Base-by-base conservation (phyloP, 2,113 vertebrate genomes). In the Telmatochromis sp. region DNA sequence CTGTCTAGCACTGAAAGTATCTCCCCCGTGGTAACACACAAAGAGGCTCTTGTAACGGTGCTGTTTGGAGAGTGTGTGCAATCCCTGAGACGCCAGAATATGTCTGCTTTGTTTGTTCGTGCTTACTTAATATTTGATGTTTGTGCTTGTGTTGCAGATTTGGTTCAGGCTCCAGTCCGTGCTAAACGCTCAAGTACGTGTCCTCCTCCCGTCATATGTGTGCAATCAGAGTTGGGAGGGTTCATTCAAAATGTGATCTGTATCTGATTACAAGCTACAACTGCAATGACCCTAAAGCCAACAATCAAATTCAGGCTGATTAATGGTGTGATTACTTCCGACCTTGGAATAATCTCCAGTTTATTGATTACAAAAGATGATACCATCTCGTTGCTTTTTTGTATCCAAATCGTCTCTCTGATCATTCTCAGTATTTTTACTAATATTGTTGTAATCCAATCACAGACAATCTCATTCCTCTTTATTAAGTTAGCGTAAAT, bases 61-160 rank as follows among this genome's bases (percentile, higher is more conserved):
- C 21, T 71, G 33, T 42, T 80, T 84, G 7, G 1, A 23, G 37
- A 82, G 68, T 84, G 68, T 54, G 11, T 51, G 45, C 73, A 78
- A n/a, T 78, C 37, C 80, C 89, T 53, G 28, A 83, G 63, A 82
- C 35, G 28, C 54, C 42, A 5, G 57, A 45, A 54, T 42, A 28
- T 42, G 26, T 31, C n/a, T 47, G n/a, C 28, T 86, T 12, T 80
- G 19, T 50, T 3, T 65, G 5, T 65, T 31, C 84, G n/a, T 63
- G 6, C 87, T 37, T 9, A 2, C 81, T 89, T 86, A 89, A 88
- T 79, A 23, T 86, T 84, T 80, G 4, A 83, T 91, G 58, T 93
- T 82, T 94, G 60, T 91, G 88, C 47, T 92, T 95, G 75, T 94
- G 85, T 95, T 95, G n/a, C 95, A 95, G 95, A 93, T 90, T 88